Percentiles rank a stretch among this genome's conserved stretches.
phyloP scores from a whole-genome alignment of 2,113 vertebrate genomes.

The Dinomys branickii region DNA sequence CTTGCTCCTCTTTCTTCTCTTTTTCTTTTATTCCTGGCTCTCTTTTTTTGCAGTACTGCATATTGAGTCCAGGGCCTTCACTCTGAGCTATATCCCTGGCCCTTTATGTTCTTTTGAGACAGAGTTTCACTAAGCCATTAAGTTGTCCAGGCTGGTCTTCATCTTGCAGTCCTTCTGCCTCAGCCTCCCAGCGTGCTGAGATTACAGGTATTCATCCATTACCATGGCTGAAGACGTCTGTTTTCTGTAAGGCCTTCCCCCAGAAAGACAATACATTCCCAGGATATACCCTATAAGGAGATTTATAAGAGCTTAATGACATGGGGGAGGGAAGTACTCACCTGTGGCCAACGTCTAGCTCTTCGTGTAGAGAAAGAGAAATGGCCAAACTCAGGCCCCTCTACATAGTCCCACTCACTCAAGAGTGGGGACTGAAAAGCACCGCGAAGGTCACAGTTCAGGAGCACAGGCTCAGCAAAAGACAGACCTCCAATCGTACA shows the following conservation, averaged over 20 bases:
- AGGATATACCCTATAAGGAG: not conserved
- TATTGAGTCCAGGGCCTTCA: not conserved
- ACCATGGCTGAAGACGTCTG: not conserved
- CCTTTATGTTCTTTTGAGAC: not conserved
- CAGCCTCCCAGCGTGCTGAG: not conserved
- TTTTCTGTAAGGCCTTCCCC: not conserved
- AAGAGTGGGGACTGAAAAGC: not conserved
- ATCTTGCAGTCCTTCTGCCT: not conserved
- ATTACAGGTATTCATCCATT: not conserved
- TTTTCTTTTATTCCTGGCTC: not conserved
- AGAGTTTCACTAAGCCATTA: not conserved
- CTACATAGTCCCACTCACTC: not conserved
- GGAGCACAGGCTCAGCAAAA: not conserved
- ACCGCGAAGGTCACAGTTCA: not conserved
- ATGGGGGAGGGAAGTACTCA: not conserved
- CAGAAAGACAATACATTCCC: not conserved
- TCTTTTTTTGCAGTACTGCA: not conserved
- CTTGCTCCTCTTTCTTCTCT: not conserved
- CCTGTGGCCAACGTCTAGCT: not conserved
- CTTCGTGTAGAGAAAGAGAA: not conserved
- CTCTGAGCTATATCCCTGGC: not conserved
- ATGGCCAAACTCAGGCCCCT: not conserved
- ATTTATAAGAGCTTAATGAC: conserved; percentile 6
- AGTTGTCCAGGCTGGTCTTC: not conserved
- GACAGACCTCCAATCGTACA: not conserved